Conservation (phyloP, 2,888 invertebrate species). For the Frankliniella intonsa region DNA sequence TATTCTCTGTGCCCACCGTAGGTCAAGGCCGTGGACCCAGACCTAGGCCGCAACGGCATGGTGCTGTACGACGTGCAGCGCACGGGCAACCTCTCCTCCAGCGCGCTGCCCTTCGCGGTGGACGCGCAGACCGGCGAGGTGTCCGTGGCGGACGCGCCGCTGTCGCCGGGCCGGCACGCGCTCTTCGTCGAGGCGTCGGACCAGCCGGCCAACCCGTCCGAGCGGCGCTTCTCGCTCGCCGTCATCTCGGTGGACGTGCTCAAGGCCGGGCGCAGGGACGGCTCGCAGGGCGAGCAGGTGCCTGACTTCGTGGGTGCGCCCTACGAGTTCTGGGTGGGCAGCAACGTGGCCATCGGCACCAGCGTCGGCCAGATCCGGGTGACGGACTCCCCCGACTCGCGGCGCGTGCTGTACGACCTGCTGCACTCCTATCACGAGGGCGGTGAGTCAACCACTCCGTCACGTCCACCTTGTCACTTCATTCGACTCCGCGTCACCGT, state of each 20-base stretch:
- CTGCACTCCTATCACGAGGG: conserved; percentile 80
- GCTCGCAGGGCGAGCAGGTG: conserved; percentile 43
- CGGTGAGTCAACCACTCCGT: conserved; percentile 50
- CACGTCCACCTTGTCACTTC: neutral
- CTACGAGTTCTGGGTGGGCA: conserved; percentile 86
- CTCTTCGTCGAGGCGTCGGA: conserved; percentile 80
- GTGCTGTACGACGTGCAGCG: conserved; percentile 69
- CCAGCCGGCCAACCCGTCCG: conserved; percentile 77
- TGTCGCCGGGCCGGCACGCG: conserved; percentile 68
- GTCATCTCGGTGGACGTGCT: conserved; percentile 78
- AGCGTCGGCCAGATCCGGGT: conserved; percentile 80
- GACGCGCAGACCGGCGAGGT: conserved; percentile 67
- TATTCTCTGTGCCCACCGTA: conserved; percentile 35
- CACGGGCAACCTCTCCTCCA: conserved; percentile 58
- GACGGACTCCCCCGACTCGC: conserved; percentile 63
- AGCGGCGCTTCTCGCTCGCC: conserved; percentile 72
- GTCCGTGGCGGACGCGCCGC: conserved; percentile 57
- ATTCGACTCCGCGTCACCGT: neutral
- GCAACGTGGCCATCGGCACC: conserved; percentile 77
- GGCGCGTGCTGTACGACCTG: conserved; percentile 67
- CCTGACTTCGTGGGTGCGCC: conserved; percentile 81
- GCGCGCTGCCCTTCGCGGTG: conserved; percentile 63
- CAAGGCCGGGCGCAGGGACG: conserved; percentile 27
- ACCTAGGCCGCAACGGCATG: conserved; percentile 70
- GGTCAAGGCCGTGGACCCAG: conserved; percentile 77